Conservation (phyloP, 2,797 vertebrate species). For the Chaunax sp. region DNA sequence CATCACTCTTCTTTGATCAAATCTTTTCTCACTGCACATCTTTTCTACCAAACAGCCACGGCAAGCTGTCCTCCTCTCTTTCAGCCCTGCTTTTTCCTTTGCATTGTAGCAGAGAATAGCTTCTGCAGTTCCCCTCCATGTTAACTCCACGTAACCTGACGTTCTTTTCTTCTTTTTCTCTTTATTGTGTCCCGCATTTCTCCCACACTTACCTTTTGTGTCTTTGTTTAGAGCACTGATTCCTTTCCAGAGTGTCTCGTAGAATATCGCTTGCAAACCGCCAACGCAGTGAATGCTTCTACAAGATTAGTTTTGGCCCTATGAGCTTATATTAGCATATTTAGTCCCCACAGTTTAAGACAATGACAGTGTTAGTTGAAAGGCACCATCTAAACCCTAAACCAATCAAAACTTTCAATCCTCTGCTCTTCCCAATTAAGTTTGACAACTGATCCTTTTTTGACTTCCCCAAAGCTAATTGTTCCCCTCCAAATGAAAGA, state of each 20-base stretch:
- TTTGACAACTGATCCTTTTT: constrained; percentile 70
- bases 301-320: constrained; percentile 27
- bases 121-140: constrained; percentile 5
- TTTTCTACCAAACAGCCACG: constrained; percentile 5
- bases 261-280: constrained; percentile 19
- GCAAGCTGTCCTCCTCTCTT: constrained; percentile 1
- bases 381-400: constrained; percentile 68
- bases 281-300: constrained; percentile 10
- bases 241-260: constrained; percentile 24
- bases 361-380: constrained; percentile 64
- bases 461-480: constrained; percentile 59
- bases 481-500: constrained; percentile 55
- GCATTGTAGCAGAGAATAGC: constrained; percentile 1
- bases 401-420: constrained; percentile 76
- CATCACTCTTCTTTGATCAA: constrained; percentile 15
- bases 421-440: constrained; percentile 72
- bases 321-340: constrained; percentile 61
- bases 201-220: constrained; percentile 22
- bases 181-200: constrained; percentile 17
- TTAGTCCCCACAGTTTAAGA: constrained; percentile 59
- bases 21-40: constrained; percentile 10
- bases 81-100: constrained; percentile 1
- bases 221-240: constrained; percentile 17
- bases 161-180: constrained; percentile 6
- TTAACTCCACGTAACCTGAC: not conserved